Percentiles rank a stretch among this genome's conserved stretches.
phyloP scores from a whole-genome alignment of 2,888 invertebrate species.

The Eledona agricola region DNA sequence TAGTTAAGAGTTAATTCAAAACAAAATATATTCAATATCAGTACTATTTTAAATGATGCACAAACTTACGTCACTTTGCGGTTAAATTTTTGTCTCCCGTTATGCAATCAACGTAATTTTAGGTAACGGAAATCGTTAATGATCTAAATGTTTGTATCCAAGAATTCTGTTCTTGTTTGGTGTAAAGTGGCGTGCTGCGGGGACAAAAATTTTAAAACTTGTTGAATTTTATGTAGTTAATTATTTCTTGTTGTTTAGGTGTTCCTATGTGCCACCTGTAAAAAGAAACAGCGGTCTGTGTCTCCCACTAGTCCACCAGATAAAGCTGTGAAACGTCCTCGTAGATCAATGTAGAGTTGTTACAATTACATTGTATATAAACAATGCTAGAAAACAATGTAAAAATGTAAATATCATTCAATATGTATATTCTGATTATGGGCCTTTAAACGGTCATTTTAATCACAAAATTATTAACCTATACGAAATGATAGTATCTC shows the following conservation, averaged over 20 bases:
- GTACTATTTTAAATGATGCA: too few relatives aligned
- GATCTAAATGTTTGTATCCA: too few relatives aligned
- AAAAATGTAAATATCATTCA: conserved; percentile 56
- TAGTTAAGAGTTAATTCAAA: too few relatives aligned
- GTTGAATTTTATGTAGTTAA: background rate
- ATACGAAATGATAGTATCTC: conserved; percentile 43
- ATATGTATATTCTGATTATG: conserved; percentile 47
- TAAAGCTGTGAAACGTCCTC: conserved; percentile 54
- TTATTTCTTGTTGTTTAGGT: conserved; percentile 47
- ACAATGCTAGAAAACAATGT: conserved; percentile 42
- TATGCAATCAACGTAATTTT: too few relatives aligned
- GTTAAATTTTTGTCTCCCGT: background rate
- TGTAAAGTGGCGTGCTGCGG: too few relatives aligned
- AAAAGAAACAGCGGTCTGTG: conserved; percentile 51
- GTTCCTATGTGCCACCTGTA: conserved; percentile 66
- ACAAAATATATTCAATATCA: too few relatives aligned
- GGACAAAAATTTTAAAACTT: too few relatives aligned
- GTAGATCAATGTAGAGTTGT: conserved; percentile 52
- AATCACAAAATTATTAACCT: conserved; percentile 34
- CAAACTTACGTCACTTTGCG: too few relatives aligned
- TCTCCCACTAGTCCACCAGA: conserved; percentile 51
- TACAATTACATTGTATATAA: conserved; percentile 39
- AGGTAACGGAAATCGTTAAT: too few relatives aligned
- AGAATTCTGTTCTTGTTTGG: too few relatives aligned
- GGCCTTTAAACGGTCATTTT: conserved; percentile 39